Percentiles rank a stretch among this genome's conserved stretches.
Conservation (phyloP, 2,113 vertebrate species). For the Tapirus terrestris region DNA sequence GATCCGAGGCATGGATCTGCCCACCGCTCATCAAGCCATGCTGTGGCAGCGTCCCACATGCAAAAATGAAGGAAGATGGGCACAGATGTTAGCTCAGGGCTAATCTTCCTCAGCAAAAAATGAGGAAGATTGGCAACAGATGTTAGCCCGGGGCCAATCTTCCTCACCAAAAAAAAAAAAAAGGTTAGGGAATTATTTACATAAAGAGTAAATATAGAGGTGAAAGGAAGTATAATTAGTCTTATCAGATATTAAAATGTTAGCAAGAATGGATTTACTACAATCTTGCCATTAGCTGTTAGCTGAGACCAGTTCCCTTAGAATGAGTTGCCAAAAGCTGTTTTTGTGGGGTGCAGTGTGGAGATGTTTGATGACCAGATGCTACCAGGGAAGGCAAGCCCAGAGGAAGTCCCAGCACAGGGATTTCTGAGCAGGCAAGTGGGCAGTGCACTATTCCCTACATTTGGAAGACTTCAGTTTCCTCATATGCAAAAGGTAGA, state of each 20-base stretch:
- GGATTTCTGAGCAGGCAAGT: neutral
- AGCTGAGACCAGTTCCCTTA: neutral
- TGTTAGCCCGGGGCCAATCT: too few species aligned
- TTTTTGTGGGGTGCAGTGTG: neutral
- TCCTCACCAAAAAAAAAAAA: neutral
- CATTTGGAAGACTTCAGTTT: neutral
- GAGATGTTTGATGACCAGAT: neutral
- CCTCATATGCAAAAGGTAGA: neutral
- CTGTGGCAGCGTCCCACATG: too few species aligned
- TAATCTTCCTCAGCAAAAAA: too few species aligned
- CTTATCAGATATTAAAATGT: neutral
- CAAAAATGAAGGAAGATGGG: too few species aligned
- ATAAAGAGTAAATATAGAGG: neutral
- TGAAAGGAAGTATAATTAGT: neutral
- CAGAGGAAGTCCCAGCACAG: neutral
- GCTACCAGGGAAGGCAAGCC: neutral
- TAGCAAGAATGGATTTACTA: neutral
- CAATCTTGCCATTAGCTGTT: neutral
- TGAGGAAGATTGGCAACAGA: too few species aligned
- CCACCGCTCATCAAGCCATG: too few species aligned
- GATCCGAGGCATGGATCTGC: too few species aligned
- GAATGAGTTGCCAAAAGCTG: neutral
- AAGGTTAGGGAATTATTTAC: neutral
- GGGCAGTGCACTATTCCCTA: neutral
- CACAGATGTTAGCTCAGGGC: too few species aligned